phyloP scores from a whole-genome alignment of 1,140 invertebrate species.

The Lepidurus couesii region DNA sequence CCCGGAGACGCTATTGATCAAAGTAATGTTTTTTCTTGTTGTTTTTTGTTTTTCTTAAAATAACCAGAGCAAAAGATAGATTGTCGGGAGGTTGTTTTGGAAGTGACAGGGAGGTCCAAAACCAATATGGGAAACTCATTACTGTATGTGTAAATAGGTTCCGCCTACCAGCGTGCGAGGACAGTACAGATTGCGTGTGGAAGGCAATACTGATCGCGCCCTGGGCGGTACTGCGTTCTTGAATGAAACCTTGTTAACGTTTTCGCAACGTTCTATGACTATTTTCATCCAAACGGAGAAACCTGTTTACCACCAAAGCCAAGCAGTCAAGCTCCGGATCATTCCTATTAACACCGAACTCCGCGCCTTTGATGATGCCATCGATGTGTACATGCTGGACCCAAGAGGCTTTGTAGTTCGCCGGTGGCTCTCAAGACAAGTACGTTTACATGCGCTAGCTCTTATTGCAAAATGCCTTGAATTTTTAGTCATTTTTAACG shows the following conservation, averaged over 20 bases:
- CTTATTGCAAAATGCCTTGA: neutral
- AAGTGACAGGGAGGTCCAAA: neutral
- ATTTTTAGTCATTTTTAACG: slow-evolving; percentile 40
- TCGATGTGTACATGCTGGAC: slow-evolving; percentile 85
- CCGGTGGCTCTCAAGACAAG: slow-evolving; percentile 80
- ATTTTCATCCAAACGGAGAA: slow-evolving; percentile 94
- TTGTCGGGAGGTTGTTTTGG: too few relatives aligned
- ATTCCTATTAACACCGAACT: slow-evolving; percentile 85
- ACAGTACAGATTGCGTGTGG: slow-evolving; percentile 76
- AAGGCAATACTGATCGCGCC: slow-evolving; percentile 77
- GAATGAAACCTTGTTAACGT: slow-evolving; percentile 47
- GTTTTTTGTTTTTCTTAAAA: slow-evolving; percentile 31
- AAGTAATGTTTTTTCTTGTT: slow-evolving; percentile 49
- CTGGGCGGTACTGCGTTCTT: slow-evolving; percentile 74
- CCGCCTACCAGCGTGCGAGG: slow-evolving; percentile 74
- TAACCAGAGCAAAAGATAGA: neutral
- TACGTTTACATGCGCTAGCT: slow-evolving; percentile 41
- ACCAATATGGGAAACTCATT: slow-evolving; percentile 22
- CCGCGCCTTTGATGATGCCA: slow-evolving; percentile 75
- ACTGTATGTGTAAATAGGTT: slow-evolving; percentile 49
- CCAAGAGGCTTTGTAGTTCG: slow-evolving; percentile 78
- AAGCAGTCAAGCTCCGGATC: slow-evolving; percentile 76
- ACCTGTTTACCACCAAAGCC: slow-evolving; percentile 88
- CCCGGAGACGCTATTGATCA: slow-evolving; percentile 74
- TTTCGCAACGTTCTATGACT: slow-evolving; percentile 85